Evolutionary conservation across 1,140 invertebrate genomes (phyloP).

Genomic region (Drosophila asahinai): DNA sequence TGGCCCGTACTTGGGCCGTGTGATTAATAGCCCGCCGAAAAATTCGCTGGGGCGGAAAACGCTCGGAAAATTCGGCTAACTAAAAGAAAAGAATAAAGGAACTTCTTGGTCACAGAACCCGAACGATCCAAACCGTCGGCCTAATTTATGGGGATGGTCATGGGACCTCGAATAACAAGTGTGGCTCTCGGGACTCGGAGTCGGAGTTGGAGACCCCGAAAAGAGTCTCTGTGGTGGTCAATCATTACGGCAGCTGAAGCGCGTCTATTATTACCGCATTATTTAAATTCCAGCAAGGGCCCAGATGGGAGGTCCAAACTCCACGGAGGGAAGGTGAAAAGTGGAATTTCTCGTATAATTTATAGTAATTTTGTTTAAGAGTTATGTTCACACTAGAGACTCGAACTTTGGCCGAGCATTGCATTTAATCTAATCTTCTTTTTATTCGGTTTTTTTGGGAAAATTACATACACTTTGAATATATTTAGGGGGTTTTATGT

Average conservation of each 20-base stretch:
- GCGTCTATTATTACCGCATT: constrained; percentile 83
- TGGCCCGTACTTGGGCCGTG: constrained; percentile 50
- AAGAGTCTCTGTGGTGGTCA: constrained; percentile 21
- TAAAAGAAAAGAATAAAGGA: constrained; percentile 39
- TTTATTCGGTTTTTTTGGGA: not conserved
- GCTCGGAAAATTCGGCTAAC: constrained; percentile 60
- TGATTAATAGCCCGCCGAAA: constrained; percentile 66
- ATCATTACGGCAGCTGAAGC: constrained; percentile 80
- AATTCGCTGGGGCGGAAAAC: constrained; percentile 64
- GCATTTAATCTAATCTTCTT: constrained; percentile 75
- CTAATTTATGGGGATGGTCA: constrained; percentile 27
- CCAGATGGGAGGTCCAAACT: constrained; percentile 34
- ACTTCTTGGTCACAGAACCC: constrained; percentile 5
- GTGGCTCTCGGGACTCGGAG: not conserved
- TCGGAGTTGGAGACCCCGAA: constrained; percentile 21
- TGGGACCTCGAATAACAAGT: constrained; percentile 13
- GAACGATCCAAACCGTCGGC: not conserved
- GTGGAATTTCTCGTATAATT: constrained; percentile 80
- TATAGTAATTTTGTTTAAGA: constrained; percentile 82
- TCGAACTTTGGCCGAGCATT: constrained; percentile 52
- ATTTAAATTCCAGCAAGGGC: constrained; percentile 63
- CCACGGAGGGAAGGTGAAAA: constrained; percentile 64
- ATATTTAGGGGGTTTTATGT: no score
- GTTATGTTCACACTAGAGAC: constrained; percentile 79
- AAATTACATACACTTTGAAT: no score